These are phyloP conservation scores for Tenodera sinensis DNA, from an alignment of 2,888 invertebrate genomes.

Conservation along the genomic window DNA sequence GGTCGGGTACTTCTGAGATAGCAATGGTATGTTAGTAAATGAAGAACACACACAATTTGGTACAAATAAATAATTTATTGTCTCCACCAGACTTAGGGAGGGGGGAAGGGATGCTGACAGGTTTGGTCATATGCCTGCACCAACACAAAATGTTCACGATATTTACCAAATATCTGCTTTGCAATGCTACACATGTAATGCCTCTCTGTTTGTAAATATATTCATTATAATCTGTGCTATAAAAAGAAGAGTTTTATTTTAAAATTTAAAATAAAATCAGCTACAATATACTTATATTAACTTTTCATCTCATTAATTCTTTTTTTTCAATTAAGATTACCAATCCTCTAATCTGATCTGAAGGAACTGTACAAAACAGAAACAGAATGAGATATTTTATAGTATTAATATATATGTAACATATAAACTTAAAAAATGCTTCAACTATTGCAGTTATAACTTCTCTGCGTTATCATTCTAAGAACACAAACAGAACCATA, in stretches of 20 bases:
- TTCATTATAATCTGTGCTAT: neutral
- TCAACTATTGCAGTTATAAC: constrained; percentile 18
- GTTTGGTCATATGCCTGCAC: neutral
- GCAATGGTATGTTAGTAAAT: neutral
- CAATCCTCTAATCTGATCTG: neutral
- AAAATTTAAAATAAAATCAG: constrained; percentile 1
- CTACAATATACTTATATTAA: neutral
- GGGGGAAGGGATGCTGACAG: neutral
- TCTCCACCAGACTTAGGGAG: constrained; percentile 23
- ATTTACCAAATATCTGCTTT: neutral
- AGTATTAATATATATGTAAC: constrained; percentile 15
- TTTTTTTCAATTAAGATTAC: neutral
- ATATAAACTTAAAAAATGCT: constrained; percentile 20
- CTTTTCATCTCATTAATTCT: neutral
- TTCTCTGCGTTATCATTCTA: neutral
- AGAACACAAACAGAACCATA: neutral
- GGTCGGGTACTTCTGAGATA: no score
- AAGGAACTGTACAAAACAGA: constrained; percentile 14
- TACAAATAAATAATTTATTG: constrained; percentile 31
- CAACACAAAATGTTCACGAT: neutral
- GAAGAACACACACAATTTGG: neutral
- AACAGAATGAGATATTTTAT: constrained; percentile 16
- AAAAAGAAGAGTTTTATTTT: neutral
- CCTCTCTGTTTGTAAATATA: neutral
- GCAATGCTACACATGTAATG: neutral